These are phyloP conservation scores for Apoda limacodes DNA, from an alignment of 2,888 invertebrate species.

Conservation along the genomic window DNA sequence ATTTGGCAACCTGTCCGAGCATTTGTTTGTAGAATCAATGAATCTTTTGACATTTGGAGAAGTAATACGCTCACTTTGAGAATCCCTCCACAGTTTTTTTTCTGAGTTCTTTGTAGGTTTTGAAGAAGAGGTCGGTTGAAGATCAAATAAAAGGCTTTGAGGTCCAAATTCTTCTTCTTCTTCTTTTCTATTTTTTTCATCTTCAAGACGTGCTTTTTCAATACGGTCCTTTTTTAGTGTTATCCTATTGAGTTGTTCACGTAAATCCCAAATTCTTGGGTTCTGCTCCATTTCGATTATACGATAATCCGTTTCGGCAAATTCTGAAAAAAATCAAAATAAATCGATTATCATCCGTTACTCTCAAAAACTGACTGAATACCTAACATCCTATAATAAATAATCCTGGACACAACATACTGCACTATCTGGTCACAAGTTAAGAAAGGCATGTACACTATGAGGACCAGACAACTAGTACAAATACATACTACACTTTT, in stretches of 20 bases:
- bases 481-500: no score
- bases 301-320: no score
- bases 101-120: conserved; percentile 32
- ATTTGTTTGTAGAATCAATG: conserved; percentile 34
- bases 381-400: no score
- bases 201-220: conserved; percentile 28
- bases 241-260: conserved; percentile 57
- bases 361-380: no score
- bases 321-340: no score
- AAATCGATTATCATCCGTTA: no score
- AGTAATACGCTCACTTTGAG: conserved; percentile 28
- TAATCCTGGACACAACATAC: no score
- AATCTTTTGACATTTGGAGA: conserved; percentile 25
- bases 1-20: conserved; percentile 49
- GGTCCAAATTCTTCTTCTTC: conserved; percentile 69
- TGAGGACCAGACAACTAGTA: no score
- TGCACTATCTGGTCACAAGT: no score
- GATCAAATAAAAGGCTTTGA: conserved; percentile 70
- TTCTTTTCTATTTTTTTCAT: conserved; percentile 55
- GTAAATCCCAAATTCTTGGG: conserved; percentile 56
- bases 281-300: conserved; percentile 43
- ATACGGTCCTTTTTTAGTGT: conserved; percentile 52
- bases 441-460: no score
- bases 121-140: conserved; percentile 49
- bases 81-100: conserved; percentile 32